phyloP scores from a whole-genome alignment of 2,888 invertebrate genomes.

The Spisula subtruncata region DNA sequence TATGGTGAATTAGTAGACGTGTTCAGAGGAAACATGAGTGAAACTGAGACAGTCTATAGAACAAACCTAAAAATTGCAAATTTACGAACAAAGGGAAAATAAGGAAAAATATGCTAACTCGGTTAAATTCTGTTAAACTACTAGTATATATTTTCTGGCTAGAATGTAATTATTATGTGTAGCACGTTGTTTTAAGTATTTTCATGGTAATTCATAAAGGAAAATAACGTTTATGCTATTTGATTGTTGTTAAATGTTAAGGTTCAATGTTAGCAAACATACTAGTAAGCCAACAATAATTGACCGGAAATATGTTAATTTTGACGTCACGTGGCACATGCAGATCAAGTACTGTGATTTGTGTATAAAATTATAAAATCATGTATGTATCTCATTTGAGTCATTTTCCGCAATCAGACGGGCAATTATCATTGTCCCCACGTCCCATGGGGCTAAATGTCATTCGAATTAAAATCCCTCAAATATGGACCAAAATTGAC shows the following conservation, averaged over 20 bases:
- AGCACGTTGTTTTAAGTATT: not conserved
- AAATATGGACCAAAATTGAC: not conserved
- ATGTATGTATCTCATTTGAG: not conserved
- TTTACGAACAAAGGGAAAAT: too few species aligned
- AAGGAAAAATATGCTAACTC: too few species aligned
- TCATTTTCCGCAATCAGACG: not conserved
- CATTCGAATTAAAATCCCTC: not conserved
- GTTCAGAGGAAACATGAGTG: not conserved
- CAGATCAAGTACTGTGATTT: not conserved
- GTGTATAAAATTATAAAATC: too few species aligned
- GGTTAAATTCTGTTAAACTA: too few species aligned
- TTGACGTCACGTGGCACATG: not conserved
- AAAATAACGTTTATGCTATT: not conserved
- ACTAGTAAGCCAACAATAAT: not conserved
- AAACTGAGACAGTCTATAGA: too few species aligned
- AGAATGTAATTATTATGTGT: too few species aligned
- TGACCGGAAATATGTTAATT: not conserved
- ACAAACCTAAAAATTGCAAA: too few species aligned
- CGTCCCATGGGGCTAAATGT: constrained; percentile 4
- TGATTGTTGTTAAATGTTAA: constrained; percentile 2
- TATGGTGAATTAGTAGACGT: not conserved
- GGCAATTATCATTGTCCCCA: not conserved
- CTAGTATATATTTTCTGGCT: too few species aligned
- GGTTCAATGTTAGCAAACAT: not conserved
- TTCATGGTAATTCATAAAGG: not conserved